Evolutionary conservation across 2,113 vertebrate species (phyloP).

Genomic region (Cololabis saira): DNA sequence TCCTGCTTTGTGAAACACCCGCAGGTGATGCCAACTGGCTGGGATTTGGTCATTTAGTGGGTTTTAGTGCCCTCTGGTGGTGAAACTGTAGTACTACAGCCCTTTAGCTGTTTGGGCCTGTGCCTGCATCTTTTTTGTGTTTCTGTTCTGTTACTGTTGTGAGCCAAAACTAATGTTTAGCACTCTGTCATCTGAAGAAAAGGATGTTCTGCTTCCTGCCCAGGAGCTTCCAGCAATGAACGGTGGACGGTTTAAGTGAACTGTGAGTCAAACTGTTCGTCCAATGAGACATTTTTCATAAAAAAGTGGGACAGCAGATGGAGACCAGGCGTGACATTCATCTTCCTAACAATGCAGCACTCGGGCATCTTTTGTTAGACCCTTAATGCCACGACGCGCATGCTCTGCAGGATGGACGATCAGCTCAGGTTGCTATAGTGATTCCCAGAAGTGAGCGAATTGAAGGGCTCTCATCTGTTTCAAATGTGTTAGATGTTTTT

Average conservation of each 20-base stretch:
- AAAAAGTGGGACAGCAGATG: neutral
- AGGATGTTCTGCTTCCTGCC: too few species aligned
- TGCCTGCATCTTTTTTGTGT: neutral
- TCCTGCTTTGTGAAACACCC: slow-evolving; percentile 15
- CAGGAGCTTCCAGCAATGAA: too few species aligned
- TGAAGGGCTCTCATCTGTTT: neutral
- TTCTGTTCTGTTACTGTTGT: neutral
- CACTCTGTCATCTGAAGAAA: too few species aligned
- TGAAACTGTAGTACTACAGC: neutral
- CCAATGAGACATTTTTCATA: neutral
- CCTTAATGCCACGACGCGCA: neutral
- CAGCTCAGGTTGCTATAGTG: slow-evolving; percentile 7
- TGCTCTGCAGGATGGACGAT: neutral
- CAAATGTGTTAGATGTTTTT: too few species aligned
- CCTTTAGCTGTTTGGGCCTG: neutral
- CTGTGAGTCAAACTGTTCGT: neutral
- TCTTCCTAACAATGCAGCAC: neutral
- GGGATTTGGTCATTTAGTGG: neutral
- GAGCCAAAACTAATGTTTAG: neutral
- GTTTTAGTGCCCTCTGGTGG: slow-evolving; percentile 37
- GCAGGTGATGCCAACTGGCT: slow-evolving; percentile 13
- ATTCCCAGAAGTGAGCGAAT: slow-evolving; percentile 1
- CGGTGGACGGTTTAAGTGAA: too few species aligned
- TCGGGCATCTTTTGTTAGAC: neutral
- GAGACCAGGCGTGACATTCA: neutral